A percentile compares a stretch with the other conserved stretches of the same genome.
Conservation (phyloP, 2,797 vertebrate genomes). For the Champsocephalus esox region DNA sequence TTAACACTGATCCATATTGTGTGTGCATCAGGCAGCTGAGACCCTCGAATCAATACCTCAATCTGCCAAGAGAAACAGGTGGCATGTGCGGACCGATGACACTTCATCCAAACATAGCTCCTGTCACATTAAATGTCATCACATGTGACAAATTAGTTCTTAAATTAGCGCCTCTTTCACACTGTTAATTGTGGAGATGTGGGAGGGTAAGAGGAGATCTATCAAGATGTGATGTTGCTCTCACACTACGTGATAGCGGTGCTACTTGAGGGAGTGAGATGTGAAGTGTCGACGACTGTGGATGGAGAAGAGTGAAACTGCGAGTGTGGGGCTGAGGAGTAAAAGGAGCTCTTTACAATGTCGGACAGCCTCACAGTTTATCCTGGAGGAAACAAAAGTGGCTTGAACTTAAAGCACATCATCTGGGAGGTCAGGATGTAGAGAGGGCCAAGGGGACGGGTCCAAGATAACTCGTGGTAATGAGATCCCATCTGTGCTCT, state of each 20-base stretch:
- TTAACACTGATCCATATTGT: slow-evolving; percentile 6
- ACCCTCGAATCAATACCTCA: slow-evolving; percentile 4
- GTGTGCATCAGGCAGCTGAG: slow-evolving; percentile 26
- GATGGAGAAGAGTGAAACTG: neutral
- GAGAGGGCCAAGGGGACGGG: slow-evolving; percentile 4
- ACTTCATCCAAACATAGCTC: slow-evolving; percentile 35
- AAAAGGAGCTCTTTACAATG: neutral
- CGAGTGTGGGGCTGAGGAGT: neutral
- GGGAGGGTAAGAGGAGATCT: slow-evolving; percentile 8
- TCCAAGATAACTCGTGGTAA: slow-evolving; percentile 12
- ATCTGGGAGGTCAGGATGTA: slow-evolving; percentile 4
- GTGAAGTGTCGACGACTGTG: neutral
- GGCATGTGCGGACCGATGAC: slow-evolving; percentile 39
- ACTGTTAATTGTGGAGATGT: slow-evolving; percentile 16
- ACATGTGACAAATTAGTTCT: slow-evolving; percentile 29
- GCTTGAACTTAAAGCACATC: neutral
- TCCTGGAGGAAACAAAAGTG: neutral
- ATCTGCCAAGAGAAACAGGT: slow-evolving; percentile 43
- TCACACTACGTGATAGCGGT: neutral
- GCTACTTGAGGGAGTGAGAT: slow-evolving; percentile 7
- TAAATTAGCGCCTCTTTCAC: slow-evolving; percentile 38
- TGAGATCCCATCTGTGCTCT: no score
- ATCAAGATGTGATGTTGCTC: neutral
- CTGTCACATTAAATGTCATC: slow-evolving; percentile 40
- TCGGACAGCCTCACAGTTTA: neutral